Conservation (phyloP, 2,888 invertebrate species). For the Drosophila siamana region DNA sequence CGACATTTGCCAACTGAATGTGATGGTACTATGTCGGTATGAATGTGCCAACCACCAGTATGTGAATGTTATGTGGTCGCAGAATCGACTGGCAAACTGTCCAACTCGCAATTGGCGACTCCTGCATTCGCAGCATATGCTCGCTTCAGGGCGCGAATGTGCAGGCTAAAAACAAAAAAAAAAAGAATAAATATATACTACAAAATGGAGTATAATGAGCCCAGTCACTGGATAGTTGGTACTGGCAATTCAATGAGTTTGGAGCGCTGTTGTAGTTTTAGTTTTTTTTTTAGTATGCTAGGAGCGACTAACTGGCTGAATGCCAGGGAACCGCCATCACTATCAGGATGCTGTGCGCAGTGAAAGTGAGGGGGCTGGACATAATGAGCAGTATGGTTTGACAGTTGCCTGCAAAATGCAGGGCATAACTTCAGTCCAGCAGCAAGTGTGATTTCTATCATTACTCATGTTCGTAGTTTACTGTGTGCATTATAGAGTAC, state of each 20-base stretch:
- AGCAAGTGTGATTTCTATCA: slow-evolving; percentile 69
- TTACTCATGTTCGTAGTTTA: slow-evolving; percentile 23
- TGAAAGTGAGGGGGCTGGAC: slow-evolving; percentile 38
- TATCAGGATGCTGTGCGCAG: slow-evolving; percentile 1
- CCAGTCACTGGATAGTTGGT: slow-evolving; percentile 43
- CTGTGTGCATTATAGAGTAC: slow-evolving; percentile 53
- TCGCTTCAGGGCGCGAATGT: slow-evolving; percentile 37
- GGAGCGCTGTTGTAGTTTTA: slow-evolving; percentile 17
- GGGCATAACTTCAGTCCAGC: slow-evolving; percentile 70
- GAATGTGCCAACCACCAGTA: slow-evolving; percentile 30
- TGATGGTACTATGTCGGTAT: slow-evolving; percentile 7
- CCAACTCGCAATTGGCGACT: slow-evolving; percentile 25
- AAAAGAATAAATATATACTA: slow-evolving; percentile 20
- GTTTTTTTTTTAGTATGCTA: slow-evolving; percentile 34
- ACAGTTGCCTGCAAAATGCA: slow-evolving; percentile 69
- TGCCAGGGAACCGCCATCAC: not conserved
- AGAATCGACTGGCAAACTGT: slow-evolving; percentile 52
- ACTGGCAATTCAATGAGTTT: slow-evolving; percentile 49
- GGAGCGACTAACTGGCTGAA: slow-evolving; percentile 43
- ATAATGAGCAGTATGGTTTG: slow-evolving; percentile 78
- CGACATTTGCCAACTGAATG: slow-evolving; percentile 47
- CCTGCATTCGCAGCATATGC: slow-evolving; percentile 58
- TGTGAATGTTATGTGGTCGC: slow-evolving; percentile 62
- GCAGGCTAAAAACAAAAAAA: slow-evolving; percentile 22
- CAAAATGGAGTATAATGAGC: slow-evolving; percentile 69